Conservation (phyloP, 1,140 invertebrate genomes). For the Bombus confusus region DNA sequence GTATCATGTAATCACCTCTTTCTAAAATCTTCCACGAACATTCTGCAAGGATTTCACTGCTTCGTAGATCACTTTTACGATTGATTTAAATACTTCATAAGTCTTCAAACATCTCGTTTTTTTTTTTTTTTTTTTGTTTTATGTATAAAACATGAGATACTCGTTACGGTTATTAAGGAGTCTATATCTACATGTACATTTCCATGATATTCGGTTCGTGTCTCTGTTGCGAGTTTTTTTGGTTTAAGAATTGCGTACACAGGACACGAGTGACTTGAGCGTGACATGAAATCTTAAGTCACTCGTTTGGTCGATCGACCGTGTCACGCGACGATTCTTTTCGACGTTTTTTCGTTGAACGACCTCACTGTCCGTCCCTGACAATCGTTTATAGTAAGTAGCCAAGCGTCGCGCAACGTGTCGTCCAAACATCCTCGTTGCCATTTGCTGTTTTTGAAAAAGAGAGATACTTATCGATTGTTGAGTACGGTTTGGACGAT, state of each 20-base stretch:
- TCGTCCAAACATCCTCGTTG: conserved; percentile 20
- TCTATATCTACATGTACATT: too few relatives aligned
- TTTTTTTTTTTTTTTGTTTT: too few relatives aligned
- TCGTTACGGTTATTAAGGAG: not conserved
- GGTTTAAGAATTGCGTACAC: not conserved
- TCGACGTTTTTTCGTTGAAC: conserved; percentile 53
- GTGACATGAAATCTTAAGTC: not conserved
- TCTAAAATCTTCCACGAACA: too few relatives aligned
- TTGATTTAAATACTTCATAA: too few relatives aligned
- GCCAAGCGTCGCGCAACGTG: conserved; percentile 18
- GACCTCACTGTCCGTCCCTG: conserved; percentile 64
- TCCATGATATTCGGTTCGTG: not conserved
- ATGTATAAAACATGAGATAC: too few relatives aligned
- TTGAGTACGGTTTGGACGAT: not conserved
- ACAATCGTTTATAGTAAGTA: conserved; percentile 65
- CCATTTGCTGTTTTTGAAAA: not conserved
- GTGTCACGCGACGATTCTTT: not conserved
- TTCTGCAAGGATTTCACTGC: too few relatives aligned
- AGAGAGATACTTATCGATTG: not conserved
- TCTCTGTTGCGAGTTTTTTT: not conserved
- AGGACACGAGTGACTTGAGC: not conserved
- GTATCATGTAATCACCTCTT: too few relatives aligned
- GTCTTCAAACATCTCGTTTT: too few relatives aligned
- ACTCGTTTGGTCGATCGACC: not conserved
- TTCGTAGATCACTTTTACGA: too few relatives aligned